Evolutionary conservation across 2,113 vertebrate genomes (phyloP).

Genomic region (Bubo blakistoni): DNA sequence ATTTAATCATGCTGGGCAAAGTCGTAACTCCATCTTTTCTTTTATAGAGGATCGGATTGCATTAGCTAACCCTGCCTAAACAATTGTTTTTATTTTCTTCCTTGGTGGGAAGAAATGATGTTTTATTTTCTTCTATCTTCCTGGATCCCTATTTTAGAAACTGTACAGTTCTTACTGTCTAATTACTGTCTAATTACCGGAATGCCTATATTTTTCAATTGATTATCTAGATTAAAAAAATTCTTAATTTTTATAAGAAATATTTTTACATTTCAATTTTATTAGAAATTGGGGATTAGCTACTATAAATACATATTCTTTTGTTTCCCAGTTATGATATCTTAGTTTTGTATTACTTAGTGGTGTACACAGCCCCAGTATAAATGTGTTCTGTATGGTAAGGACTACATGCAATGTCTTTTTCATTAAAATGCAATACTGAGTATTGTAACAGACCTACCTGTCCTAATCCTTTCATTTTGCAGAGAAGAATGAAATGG

Average conservation of each 20-base stretch:
- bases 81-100: not conserved
- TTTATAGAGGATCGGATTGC: not conserved
- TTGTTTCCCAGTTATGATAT: not conserved
- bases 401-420: not conserved
- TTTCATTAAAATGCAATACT: not conserved
- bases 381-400: not conserved
- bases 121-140: not conserved
- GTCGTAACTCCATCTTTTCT: not conserved
- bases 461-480: not conserved
- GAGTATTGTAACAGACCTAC: not conserved
- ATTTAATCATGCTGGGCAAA: not conserved
- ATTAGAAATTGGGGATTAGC: not conserved
- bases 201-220: not conserved
- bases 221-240: not conserved
- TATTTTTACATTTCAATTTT: not conserved
- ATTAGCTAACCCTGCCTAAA: not conserved
- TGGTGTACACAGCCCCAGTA: rapidly evolving
- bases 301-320: not conserved
- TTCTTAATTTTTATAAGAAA: not conserved
- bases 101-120: not conserved
- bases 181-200: not conserved
- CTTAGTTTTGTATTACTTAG: not conserved
- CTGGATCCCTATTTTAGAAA: not conserved
- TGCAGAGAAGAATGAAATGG: not conserved
- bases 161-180: not conserved